Conservation (phyloP, 1,140 invertebrate species). For the Drosophila parabipectinata region DNA sequence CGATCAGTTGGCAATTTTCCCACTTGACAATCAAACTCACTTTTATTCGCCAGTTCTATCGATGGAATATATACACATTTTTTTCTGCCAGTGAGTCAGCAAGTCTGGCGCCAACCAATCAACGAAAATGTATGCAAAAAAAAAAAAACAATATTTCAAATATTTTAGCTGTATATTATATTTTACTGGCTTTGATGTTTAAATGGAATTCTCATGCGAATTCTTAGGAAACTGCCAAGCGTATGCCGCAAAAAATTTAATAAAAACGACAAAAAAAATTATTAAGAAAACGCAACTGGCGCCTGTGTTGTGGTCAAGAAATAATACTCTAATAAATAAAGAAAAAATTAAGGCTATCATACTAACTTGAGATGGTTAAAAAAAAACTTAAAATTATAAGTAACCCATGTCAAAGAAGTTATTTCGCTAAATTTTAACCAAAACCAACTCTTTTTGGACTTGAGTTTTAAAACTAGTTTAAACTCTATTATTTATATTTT, state of each 20-base stretch:
- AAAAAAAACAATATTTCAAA: slow-evolving; percentile 33
- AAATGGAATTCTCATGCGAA: slow-evolving; percentile 65
- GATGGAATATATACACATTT: slow-evolving; percentile 6
- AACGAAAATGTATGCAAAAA: slow-evolving; percentile 41
- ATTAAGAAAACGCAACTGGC: slow-evolving; percentile 42
- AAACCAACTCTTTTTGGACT: background rate
- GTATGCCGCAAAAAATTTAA: slow-evolving; percentile 49
- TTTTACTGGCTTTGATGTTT: slow-evolving; percentile 8
- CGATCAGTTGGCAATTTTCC: slow-evolving; percentile 47
- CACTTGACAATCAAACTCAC: slow-evolving; percentile 14
- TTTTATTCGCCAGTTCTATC: slow-evolving; percentile 5
- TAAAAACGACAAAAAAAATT: slow-evolving; percentile 37
- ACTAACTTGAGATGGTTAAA: background rate
- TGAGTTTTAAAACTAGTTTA: background rate
- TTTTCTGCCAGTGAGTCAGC: slow-evolving; percentile 36
- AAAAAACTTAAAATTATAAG: background rate
- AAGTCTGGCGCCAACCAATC: slow-evolving; percentile 38
- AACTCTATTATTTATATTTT: background rate
- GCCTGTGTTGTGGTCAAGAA: slow-evolving; percentile 9
- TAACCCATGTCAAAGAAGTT: background rate
- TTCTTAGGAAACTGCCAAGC: slow-evolving; percentile 71
- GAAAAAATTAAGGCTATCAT: background rate
- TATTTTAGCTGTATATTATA: slow-evolving; percentile 32
- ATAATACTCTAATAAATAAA: slow-evolving; percentile 25
- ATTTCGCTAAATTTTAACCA: background rate